phyloP scores from a whole-genome alignment of 2,888 invertebrate species.

The Lypha dubia region DNA sequence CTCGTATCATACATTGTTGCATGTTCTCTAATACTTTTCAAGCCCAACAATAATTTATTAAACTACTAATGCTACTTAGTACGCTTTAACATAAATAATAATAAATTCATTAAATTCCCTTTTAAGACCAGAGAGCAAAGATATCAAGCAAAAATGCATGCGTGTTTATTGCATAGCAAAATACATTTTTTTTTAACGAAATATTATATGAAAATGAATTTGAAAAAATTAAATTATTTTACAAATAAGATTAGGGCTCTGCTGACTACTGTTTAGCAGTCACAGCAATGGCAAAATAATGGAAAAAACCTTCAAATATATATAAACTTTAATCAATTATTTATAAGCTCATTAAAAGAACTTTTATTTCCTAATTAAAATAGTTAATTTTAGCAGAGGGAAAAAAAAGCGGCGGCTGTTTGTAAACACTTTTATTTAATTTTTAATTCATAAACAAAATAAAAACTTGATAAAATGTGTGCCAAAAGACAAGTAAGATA shows the following conservation, averaged over 20 bases:
- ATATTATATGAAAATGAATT: slow-evolving; percentile 11
- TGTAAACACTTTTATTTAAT: neutral
- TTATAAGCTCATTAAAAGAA: slow-evolving; percentile 45
- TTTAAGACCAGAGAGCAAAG: neutral
- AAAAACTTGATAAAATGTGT: slow-evolving; percentile 19
- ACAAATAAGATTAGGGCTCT: neutral
- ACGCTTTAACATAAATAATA: slow-evolving; percentile 14
- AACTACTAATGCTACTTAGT: neutral
- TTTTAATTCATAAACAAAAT: neutral
- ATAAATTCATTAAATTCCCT: slow-evolving; percentile 7
- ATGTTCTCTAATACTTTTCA: slow-evolving; percentile 10
- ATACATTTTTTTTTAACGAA: slow-evolving; percentile 26
- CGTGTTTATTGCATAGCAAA: slow-evolving; percentile 32
- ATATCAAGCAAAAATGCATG: neutral
- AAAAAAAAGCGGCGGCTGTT: neutral
- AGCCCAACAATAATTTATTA: slow-evolving; percentile 27
- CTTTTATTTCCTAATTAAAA: slow-evolving; percentile 7
- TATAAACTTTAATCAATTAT: slow-evolving; percentile 27
- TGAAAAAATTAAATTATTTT: slow-evolving; percentile 1
- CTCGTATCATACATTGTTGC: slow-evolving; percentile 9
- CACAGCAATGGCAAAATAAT: neutral
- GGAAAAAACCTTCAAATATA: neutral
- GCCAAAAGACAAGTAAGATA: slow-evolving; percentile 48
- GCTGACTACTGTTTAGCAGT: neutral
- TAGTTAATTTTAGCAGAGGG: neutral